Base-by-base conservation (phyloP, 2,888 invertebrate genomes). In the Hirtodrosophila alboralis region DNA sequence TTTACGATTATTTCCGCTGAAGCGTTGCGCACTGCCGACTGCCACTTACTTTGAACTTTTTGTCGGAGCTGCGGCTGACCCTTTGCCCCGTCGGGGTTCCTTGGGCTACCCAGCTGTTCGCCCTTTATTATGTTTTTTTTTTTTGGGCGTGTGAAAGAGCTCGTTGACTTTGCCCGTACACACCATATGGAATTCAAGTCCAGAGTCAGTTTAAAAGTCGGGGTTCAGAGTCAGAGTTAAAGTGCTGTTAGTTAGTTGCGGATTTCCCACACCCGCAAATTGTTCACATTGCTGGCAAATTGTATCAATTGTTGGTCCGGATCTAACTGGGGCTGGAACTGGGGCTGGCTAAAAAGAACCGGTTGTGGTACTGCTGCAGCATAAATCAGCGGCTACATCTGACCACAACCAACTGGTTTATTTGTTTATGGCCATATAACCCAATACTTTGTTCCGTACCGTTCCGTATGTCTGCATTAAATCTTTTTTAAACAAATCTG, bases 1-100 rank as follows among this genome's bases (percentile, higher is more conserved):
- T 81, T 84, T 76, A 81, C 85, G 81, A 81, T 84, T 81, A 83
- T 81, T 81, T 81, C 81, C 81, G 81, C 85, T 67, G 79, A 83
- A 75, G 64, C 72, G 83, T 73, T 78, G 79, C 77, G 79, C 79
- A 59, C 73, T 64, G 68, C 54, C 57, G 66, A 65, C 75, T 78
- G 77, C 80, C 67, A 77, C 67, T 76, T 74, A 74, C 75, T 76
- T 76, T 80, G 80, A 76, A 76, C 80, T 76, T 80, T 76, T 40
- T 36, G 33, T 47, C 41, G 12, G n/a, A n/a, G 13, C 56, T 60
- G 71, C 70, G 45, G 47, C 64, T 65, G 65, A 64, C 65, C 64
- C 64, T 40, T 37, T 38, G 4, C 21, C 26, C 26, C 43, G 3
- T 9, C 23, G 27, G 40, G 57, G 57, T 43, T 43, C 18, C 18